Evolutionary conservation across 2,797 vertebrate genomes (phyloP).

Genomic region (Premnoplex brunnescens): DNA sequence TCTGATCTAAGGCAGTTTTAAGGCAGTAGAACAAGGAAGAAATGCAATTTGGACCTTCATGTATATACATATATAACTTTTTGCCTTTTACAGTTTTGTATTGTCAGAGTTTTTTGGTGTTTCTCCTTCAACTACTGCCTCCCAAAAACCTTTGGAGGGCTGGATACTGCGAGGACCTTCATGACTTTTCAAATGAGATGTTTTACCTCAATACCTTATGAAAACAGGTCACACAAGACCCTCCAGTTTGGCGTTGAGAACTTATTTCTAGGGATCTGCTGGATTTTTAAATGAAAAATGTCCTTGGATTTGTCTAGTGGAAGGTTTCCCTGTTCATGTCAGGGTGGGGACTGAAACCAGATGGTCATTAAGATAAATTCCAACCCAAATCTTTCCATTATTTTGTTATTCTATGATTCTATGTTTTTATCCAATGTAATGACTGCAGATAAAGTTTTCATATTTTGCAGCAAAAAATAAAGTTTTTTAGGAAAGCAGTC

Average conservation of each 20-base stretch:
- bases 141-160: neutral
- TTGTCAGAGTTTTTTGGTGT: accelerated
- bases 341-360: neutral
- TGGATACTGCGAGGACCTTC: neutral
- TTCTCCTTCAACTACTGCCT: neutral
- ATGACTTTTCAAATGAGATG: neutral
- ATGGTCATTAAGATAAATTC: neutral
- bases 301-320: neutral
- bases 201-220: neutral
- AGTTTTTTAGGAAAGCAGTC: neutral
- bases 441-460: neutral
- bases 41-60: neutral
- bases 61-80: accelerated
- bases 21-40: neutral
- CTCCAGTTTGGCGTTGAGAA: neutral
- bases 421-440: neutral
- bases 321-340: neutral
- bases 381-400: neutral
- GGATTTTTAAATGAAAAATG: neutral
- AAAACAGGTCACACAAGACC: neutral
- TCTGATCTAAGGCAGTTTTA: neutral
- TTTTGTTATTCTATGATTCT: neutral
- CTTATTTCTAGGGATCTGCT: neutral
- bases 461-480: neutral
- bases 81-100: neutral